phyloP scores from a whole-genome alignment of 2,888 invertebrate species.

The Drosophila helvetica region DNA sequence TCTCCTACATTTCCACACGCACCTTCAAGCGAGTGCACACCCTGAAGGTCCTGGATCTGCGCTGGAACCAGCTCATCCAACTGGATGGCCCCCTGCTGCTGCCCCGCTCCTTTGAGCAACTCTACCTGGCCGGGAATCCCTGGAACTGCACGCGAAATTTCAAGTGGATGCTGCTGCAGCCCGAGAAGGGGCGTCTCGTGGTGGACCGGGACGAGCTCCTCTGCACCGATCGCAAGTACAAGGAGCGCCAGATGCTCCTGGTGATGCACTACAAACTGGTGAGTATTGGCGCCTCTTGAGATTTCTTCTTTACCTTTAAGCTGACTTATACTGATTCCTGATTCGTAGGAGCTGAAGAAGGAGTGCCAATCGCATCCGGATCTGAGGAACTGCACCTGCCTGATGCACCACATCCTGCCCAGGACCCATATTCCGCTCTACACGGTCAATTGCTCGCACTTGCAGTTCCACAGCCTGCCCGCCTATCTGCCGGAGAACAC shows the following conservation, averaged over 20 bases:
- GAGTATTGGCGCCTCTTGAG: constrained; percentile 11
- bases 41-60: constrained; percentile 80
- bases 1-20: constrained; percentile 77
- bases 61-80: constrained; percentile 82
- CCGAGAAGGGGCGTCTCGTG: constrained; percentile 75
- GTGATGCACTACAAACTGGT: constrained; percentile 83
- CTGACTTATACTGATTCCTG: neutral
- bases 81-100: constrained; percentile 80
- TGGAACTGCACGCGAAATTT: constrained; percentile 84
- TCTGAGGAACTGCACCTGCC: constrained; percentile 81
- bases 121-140: constrained; percentile 82
- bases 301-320: neutral
- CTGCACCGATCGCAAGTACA: constrained; percentile 82
- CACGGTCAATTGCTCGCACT: constrained; percentile 82
- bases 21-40: constrained; percentile 79
- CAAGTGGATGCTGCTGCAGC: constrained; percentile 81
- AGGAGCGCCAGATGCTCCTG: constrained; percentile 78
- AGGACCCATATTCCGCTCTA: constrained; percentile 81
- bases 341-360: constrained; percentile 66
- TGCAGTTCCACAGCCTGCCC: constrained; percentile 80
- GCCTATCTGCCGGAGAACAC: constrained; percentile 82
- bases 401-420: constrained; percentile 81
- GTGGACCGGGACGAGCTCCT: constrained; percentile 79
- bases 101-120: constrained; percentile 73
- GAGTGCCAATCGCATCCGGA: constrained; percentile 81